phyloP scores from a whole-genome alignment of 2,113 vertebrate species.

The Candoia aspera region DNA sequence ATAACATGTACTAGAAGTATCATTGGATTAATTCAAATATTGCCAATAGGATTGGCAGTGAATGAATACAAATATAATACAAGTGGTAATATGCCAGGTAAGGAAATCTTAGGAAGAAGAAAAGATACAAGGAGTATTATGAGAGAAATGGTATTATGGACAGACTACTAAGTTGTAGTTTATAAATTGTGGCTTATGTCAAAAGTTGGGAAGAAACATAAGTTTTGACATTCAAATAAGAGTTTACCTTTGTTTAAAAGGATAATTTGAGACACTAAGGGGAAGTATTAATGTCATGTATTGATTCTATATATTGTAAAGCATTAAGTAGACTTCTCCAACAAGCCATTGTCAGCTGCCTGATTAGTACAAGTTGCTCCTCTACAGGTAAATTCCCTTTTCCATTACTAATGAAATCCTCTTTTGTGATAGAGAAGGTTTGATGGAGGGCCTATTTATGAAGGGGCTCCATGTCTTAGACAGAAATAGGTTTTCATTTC shows the following conservation, averaged over 20 bases:
- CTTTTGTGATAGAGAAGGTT: neutral
- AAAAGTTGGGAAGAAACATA: conserved; percentile 1
- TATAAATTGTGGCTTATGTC: neutral
- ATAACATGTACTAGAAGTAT: neutral
- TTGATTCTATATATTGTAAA: neutral
- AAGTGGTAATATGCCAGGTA: neutral
- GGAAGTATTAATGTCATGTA: neutral
- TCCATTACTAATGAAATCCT: neutral
- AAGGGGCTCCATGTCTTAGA: neutral
- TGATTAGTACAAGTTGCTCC: neutral
- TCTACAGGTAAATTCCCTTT: neutral
- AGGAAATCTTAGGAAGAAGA: neutral
- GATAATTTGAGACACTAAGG: neutral
- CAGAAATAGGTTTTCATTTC: neutral
- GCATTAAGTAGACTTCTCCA: neutral
- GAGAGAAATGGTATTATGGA: neutral
- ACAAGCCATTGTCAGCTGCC: neutral
- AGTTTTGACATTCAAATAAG: neutral
- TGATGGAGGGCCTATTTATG: neutral
- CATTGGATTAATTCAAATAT: neutral
- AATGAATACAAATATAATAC: neutral
- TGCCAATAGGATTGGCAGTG: neutral
- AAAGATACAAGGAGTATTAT: neutral
- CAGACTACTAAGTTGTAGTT: neutral
- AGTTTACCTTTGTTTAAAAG: conserved; percentile 10